Conservation (phyloP, 2,113 vertebrate species). For the Seriola quinqueradiata region DNA sequence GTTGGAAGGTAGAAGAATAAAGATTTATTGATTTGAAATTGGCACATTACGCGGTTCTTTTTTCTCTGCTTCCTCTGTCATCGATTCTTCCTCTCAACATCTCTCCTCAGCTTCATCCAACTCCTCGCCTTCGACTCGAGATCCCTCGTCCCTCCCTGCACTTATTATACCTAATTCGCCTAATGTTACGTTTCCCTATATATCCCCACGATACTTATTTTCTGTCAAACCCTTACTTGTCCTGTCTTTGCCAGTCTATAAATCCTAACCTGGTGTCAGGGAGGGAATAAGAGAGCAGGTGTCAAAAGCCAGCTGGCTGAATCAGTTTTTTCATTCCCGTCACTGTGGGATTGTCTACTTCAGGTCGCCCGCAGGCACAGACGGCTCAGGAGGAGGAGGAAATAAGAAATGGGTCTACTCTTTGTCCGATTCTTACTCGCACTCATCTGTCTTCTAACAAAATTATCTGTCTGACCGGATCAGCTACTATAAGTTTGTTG, state of each 20-base stretch:
- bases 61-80: not conserved
- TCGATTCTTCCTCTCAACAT: slow-evolving; percentile 23
- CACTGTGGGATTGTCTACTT: slow-evolving; percentile 50
- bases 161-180: not conserved
- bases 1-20: not conserved
- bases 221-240: not conserved
- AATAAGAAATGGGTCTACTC: slow-evolving; percentile 36
- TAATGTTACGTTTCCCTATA: not conserved
- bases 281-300: slow-evolving; percentile 42
- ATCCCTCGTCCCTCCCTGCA: not conserved
- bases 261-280: slow-evolving; percentile 27
- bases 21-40: slow-evolving; percentile 35
- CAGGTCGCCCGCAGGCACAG: slow-evolving; percentile 39
- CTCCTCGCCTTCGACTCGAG: not conserved
- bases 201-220: not conserved
- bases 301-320: slow-evolving; percentile 35
- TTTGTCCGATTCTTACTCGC: slow-evolving; percentile 28
- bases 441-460: slow-evolving; percentile 4
- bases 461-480: slow-evolving; percentile 19
- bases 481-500: slow-evolving; percentile 15
- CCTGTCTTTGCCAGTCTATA: slow-evolving; percentile 11
- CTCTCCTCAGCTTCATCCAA: not conserved
- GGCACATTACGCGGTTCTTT: not conserved
- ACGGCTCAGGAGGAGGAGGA: slow-evolving; percentile 21
- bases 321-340: slow-evolving; percentile 52